phyloP scores from a whole-genome alignment of 2,888 invertebrate species.

The Agonopterix subpropinquella region DNA sequence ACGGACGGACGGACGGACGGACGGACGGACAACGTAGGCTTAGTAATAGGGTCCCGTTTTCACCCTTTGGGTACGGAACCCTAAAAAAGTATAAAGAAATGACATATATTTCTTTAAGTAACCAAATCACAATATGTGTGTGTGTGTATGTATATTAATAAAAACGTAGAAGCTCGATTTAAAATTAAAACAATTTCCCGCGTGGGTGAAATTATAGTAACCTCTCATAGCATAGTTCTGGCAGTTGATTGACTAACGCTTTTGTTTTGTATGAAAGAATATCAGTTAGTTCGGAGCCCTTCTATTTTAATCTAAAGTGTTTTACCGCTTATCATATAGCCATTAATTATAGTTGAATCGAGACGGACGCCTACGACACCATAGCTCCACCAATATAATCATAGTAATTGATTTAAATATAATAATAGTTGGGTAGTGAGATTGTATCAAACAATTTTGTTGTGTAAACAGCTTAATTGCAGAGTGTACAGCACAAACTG shows the following conservation, averaged over 20 bases:
- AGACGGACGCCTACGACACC: constrained; percentile 51
- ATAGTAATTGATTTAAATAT: constrained; percentile 71
- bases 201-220: constrained; percentile 14
- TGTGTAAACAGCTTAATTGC: constrained; percentile 53
- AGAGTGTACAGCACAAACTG: neutral
- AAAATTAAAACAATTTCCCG: neutral
- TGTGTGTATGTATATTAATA: too few species aligned
- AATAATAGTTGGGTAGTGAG: constrained; percentile 50
- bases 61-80: too few species aligned
- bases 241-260: constrained; percentile 36
- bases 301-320: constrained; percentile 65
- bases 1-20: too few species aligned
- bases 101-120: too few species aligned
- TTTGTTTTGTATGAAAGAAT: constrained; percentile 31
- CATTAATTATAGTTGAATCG: constrained; percentile 58
- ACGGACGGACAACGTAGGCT: too few species aligned
- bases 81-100: too few species aligned
- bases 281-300: constrained; percentile 38
- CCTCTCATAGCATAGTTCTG: constrained; percentile 11
- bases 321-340: constrained; percentile 57
- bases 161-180: too few species aligned
- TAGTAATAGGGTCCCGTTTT: too few species aligned
- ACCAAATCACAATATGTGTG: too few species aligned
- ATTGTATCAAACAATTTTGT: constrained; percentile 38
- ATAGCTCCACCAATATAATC: constrained; percentile 53